phyloP scores from a whole-genome alignment of 2,888 invertebrate species.

The Spodoptera picta region DNA sequence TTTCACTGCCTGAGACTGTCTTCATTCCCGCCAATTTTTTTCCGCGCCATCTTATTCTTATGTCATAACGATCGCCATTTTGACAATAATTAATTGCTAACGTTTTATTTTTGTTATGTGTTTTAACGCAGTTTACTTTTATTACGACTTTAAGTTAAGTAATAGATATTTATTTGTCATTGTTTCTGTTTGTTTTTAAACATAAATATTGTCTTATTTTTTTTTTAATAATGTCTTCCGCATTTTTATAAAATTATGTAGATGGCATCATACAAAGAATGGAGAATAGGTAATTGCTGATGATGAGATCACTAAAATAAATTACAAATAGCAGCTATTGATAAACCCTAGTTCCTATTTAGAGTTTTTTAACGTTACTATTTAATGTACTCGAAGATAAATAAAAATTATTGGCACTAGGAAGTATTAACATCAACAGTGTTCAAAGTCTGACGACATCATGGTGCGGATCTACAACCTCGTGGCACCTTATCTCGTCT shows the following conservation, averaged over 20 bases:
- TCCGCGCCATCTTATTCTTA: conserved; percentile 45
- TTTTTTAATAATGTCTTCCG: too few relatives aligned
- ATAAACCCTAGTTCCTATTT: too few relatives aligned
- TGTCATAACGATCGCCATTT: conserved; percentile 51
- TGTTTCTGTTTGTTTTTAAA: conserved; percentile 17
- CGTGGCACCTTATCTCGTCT: too few relatives aligned
- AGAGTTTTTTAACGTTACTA: too few relatives aligned
- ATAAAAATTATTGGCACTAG: conserved; percentile 8
- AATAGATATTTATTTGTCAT: conserved; percentile 2
- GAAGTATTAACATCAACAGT: conserved; percentile 10
- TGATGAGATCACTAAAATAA: too few relatives aligned
- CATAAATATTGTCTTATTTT: too few relatives aligned
- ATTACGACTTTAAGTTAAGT: conserved; percentile 17
- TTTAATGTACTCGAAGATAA: too few relatives aligned
- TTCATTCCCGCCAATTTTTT: conserved; percentile 13
- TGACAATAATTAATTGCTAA: conserved; percentile 56
- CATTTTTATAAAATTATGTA: too few relatives aligned
- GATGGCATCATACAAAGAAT: too few relatives aligned
- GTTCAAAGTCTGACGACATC: conserved; percentile 12
- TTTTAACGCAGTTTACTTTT: conserved; percentile 49
- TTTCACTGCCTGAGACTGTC: conserved; percentile 33
- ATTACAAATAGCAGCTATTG: too few relatives aligned
- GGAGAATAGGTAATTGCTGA: too few relatives aligned
- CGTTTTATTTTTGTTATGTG: conserved; percentile 42
- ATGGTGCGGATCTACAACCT: too few relatives aligned